Base-by-base conservation (phyloP, 2,888 invertebrate species). In the Molanna angustata region DNA sequence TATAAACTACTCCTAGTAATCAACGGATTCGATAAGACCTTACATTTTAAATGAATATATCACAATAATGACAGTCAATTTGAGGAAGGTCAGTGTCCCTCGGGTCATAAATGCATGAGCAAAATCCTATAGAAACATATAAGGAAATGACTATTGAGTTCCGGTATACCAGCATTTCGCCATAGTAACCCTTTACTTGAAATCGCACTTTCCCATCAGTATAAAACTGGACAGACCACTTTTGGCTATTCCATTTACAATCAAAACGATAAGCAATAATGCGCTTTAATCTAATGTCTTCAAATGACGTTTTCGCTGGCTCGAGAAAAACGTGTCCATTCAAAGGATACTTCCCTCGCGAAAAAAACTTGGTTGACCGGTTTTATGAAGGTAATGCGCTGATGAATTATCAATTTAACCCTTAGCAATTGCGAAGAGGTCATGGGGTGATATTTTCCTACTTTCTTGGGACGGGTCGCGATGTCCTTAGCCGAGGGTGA, bases 241-340 rank as follows among this genome's bases (percentile, higher is more conserved):
- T 72, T 70, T 71, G 74, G 76, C 74, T 74, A 74, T 74, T 71
- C 65, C 67, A 62, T 64, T 62, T 47, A 54, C 61, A 61, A 3
- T 4, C 4, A 18, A 16, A 16, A 37, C 4, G 17, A 37, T 17
- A 27, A 6, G 37, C 37, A 17, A 37, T 17, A 16, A 17, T 37
- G 3, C 17, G 18, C 37, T 18, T 37, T 37, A 37, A 3, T 3
- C 6, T 11, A 11, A 3, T 37, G 44, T 40, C 32, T 4, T 27
- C 14, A 31, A 44, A 40, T 39, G 35, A n/a, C 20, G 39, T 11
- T 19, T 19, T 40, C 21, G 33, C 11, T 31, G 39, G 22, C 19
- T 9, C 9, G 31, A 22, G 4, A 22, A 3, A 44, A 47, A 45
- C 33, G 33, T 54, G 52, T 58, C 54, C 54, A 51, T 31, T 48